Evolutionary conservation across 2,113 vertebrate species (phyloP), one percentile per base, ranked within the genome.

Genomic region (Willisornis vidua): DNA sequence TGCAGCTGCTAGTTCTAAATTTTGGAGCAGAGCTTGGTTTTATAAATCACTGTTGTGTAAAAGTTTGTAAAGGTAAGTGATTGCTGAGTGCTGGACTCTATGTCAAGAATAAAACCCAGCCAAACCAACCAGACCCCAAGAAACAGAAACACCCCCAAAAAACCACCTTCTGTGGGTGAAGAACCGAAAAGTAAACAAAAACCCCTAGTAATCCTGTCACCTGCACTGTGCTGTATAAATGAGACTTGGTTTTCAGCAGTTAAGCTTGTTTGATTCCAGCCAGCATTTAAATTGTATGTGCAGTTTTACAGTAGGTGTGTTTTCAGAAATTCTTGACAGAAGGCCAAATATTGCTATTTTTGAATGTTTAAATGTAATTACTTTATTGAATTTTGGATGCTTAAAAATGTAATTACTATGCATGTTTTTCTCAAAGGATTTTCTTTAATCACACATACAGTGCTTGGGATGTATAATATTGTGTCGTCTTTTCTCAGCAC

Each of bases 11-110:
- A 45, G 29, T 37, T 57, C 12, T 48, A n/a, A 37, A 33, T 81
- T 91, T 58, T 85, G 77, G 66, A 93, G 23, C 25, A 43, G 31
- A 75, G 31, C 45, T 75, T 51, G 7, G 46, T 78, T 71, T 89
- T 96, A 49, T 72, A 61, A 91, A 91, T 62, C 31, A 28, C 74
- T 46, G 20, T 65, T 31, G 15, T 18, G 4, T 87, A 89, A 70
- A 91, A 89, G 89, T 49, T 26, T 16, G 13, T 77, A 82, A 94
- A 94, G 89, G 87, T 91, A 87, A 91, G 57, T 66, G 72, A 80
- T 90, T 96, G 89, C 76, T 71, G 85, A 90, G 70, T 82, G 63
- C 81, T 89, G 57, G 37, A 39, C 63, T 65, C 22, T 89, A 87
- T 72, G 70, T 90, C 18, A 4, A 39, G 23, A 31, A 43, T 14